Base-by-base conservation (phyloP, 2,888 invertebrate genomes). In the Andrena dorsata region DNA sequence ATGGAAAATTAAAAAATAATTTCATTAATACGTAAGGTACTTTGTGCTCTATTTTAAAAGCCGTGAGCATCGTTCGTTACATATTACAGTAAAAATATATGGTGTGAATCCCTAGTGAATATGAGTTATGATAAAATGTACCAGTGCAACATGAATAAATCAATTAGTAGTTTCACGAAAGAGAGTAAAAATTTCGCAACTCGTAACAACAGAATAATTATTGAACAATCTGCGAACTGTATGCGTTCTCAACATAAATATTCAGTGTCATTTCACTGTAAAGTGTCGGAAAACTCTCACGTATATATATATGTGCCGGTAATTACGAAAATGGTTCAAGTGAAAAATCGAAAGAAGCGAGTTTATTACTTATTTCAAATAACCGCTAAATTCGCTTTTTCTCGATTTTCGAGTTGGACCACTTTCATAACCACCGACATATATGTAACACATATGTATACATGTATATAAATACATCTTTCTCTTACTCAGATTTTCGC, bases 241-340 rank as follows among this genome's bases (percentile, higher is more conserved):
- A 68, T 13, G 66, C 64, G 7, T 61, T 61, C 5, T 64, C 4
- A 69, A 76, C 49, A 20, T 53, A 73, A 65, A 73, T 65, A 60
- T 58, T 75, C 53, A 89, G 81, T 88, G 85, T 89, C 87, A 89
- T 87, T 85, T 89, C 91, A 90, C 91, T 91, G 92, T 91, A 92
- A 92, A 92, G 90, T 90, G 89, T 89, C 85, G 83, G 88, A 91
- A 91, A 90, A 90, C 85, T 82, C 83, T 61, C n/a, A 63, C 53
- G 32, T 61, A 56, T 32, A 65, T 49, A n/a, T 47, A 32, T 63
- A 30, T 64, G 60, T 70, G 30, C 35, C 68, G 26, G 32, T 53
- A 41, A 16, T 41, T 41, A 16, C 5, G 41, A 41, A 41, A 41
- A 16, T 41, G 41, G 16, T 41, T 1, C 4, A 16, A 5, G 16